Base-by-base conservation (phyloP, 2,888 invertebrate genomes). In the Ochlodes sylvanus region DNA sequence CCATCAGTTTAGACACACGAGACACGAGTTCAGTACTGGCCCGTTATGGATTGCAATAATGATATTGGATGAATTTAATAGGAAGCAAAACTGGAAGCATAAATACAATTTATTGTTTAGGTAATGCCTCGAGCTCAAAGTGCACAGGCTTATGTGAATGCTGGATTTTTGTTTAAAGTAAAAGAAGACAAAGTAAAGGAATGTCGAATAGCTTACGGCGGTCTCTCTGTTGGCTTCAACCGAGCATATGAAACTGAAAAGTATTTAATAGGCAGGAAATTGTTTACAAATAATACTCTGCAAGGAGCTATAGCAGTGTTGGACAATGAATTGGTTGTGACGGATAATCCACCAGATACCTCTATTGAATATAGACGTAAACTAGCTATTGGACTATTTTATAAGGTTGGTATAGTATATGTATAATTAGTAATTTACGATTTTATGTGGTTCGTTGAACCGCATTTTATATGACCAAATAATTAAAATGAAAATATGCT, bases 61-160 rank as follows among this genome's bases (percentile, higher is more conserved):
- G n/a, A n/a, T n/a, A n/a, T n/a, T n/a, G n/a, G n/a, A n/a, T n/a
- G n/a, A n/a, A n/a, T n/a, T n/a, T n/a, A n/a, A n/a, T n/a, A n/a
- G n/a, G n/a, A n/a, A n/a, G 10, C 38, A 38, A 38, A 38, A 38
- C 12, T 17, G 2, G 7, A 7, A 47, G 17, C 7, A 7, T 47
- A 47, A 47, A 7, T 47, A 17, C 9, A 19, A 17, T 17, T 10
- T 54, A 4, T 21, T 54, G 21, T 54, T 27, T 54, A 97, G 96
- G 95, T 97, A 60, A 96, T 95, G 94, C 95, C 95, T 0, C 89
- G 96, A 69, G 94, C 95, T 0, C 96, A 96, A 88, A 96, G 96
- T 78, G 95, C 96, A 0, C 96, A 96, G 76, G 96, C 97, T 0
- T 94, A 95, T 68, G 95, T 97, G 0, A 96, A 97, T 77, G 96